Base-by-base conservation (phyloP, 2,113 vertebrate species). In the Potamarius usumacintae region DNA sequence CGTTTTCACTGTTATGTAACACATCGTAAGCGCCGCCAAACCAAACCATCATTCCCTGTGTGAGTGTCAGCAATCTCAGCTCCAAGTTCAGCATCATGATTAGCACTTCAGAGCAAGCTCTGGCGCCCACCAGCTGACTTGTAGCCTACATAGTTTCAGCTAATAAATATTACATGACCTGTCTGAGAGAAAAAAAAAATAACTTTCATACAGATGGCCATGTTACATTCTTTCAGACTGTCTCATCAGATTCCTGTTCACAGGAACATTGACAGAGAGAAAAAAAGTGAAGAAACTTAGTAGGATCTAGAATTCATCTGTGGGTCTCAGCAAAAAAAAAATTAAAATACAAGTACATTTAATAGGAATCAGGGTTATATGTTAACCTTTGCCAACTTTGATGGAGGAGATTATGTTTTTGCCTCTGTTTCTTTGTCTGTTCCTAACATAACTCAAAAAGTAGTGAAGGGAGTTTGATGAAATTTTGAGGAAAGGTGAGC, bases 1-100 rank as follows among this genome's bases (percentile, higher is more conserved):
- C 0, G 42, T 79, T 91, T 92, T 77, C 83, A 55, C 86, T 34
- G 60, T 90, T 92, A 90, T 87, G 89, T 88, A 92, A 87, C 78
- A 15, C 67, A 58, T 89, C 88, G 90, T 89, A 84, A 88, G 74
- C 0, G 52, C 89, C 5, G 78, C 58, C 74, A 69, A 83, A 17
- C 65, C 63, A 82, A 58, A 71, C 84, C 63, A 17, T 81, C 18
- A 18, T 67, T 77, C 63, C 58, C 71, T 65, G 34, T 52, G 50
- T 42, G 53, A 48, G 57, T 74, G 53, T 57, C 53, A 57, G n/a
- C 63, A 85, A 72, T 85, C 80, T 63, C 62, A 71, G 63, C 85
- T 78, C 52, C 74, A 77, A 88, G 65, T 86, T 58, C 42, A 65
- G 48, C 58, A 58, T 69, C 69, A 78, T 84, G 86, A 90, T 90